Base-by-base conservation (phyloP, 1,140 invertebrate genomes). In the Drosophila aff. region DNA sequence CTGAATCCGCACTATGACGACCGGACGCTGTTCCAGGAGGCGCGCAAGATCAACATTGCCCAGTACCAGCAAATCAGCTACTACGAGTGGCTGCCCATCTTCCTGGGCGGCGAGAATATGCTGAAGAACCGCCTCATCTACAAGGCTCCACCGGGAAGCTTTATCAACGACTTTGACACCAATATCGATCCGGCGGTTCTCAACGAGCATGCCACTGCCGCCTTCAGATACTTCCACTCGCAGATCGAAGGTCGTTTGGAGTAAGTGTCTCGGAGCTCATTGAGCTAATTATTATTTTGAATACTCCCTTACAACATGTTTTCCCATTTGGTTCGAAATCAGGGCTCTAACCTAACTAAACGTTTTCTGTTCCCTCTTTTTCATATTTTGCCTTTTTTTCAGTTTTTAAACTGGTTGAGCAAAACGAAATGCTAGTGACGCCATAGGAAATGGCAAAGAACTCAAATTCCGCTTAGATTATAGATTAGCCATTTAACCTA, bases 1-100 rank as follows among this genome's bases (percentile, higher is more conserved):
- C 85, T 99, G 2, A 99, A 99, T 93, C 96, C 97, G 0, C 96
- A 97, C 74, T 98, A 97, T 96, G 94, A 95, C 67, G 97, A 98
- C 85, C 97, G 98, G 92, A 96, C 94, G 0, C 92, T 97, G 4
- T 98, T 96, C 93, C 98, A 99, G 92, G 98, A 99, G 93, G 94
- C 97, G 0, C 94, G 98, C 63, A 95, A 96, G 73, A 97, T 99
- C 53, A 93, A 94, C 60, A 96, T 96, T 44, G 97, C 96, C 3
- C 94, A 96, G 86, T 94, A 96, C 84, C 97, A 98, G 92, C 95
- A 97, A n/a, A 97, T 98, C 38, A 95, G 96, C 31, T 98, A 97
- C 84, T 96, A 96, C 76, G 97, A 98, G 93, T 98, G 96, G 94
- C 92, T 98, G 15, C 97, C 97, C 5, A 95, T 97, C 58, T 95